phyloP scores from a whole-genome alignment of 2,113 vertebrate species.

The Progne subis region DNA sequence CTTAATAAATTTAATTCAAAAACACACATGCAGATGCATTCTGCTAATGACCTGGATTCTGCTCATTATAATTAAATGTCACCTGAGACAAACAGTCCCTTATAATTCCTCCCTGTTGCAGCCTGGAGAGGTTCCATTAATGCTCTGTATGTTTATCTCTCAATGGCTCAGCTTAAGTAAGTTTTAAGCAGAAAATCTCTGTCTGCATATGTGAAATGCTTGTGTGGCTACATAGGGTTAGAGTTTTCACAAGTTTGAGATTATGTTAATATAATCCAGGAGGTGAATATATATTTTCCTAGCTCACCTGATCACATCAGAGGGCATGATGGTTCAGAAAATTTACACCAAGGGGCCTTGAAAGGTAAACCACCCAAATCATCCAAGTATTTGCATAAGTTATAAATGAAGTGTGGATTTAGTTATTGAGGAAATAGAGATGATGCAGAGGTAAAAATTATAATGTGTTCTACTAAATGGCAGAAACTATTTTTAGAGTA shows the following conservation, averaged over 20 bases:
- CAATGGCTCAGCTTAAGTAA: background rate
- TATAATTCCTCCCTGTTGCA: background rate
- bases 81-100: background rate
- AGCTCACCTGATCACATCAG: background rate
- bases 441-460: background rate
- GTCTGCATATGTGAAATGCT: background rate
- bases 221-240: background rate
- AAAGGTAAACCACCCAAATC: background rate
- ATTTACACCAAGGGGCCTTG: background rate
- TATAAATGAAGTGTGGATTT: background rate
- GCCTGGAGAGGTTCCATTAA: background rate
- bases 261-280: background rate
- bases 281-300: background rate
- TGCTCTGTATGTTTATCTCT: background rate
- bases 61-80: background rate
- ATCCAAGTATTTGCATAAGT: background rate
- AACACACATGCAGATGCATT: background rate
- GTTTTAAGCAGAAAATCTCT: background rate
- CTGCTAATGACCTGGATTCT: background rate
- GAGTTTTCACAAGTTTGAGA: background rate
- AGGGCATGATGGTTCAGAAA: background rate
- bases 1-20: background rate
- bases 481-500: background rate
- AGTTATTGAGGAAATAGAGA: background rate
- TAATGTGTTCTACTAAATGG: background rate